phyloP scores from a whole-genome alignment of 2,797 vertebrate species.

The Echiichthys vipera region DNA sequence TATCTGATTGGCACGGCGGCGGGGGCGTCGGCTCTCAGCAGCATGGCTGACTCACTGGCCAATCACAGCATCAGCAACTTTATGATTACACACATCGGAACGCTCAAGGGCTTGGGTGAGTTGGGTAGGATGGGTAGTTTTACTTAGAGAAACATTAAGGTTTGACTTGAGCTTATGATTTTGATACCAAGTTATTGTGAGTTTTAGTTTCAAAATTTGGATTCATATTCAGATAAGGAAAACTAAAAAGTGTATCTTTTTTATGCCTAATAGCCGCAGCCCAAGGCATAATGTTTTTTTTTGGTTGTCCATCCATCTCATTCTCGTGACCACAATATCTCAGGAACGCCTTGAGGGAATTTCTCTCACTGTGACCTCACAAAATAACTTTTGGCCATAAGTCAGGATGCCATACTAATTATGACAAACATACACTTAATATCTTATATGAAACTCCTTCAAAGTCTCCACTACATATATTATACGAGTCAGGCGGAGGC shows the following conservation, averaged over 20 bases:
- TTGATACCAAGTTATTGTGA: not conserved
- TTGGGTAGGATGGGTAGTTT: not conserved
- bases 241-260: not conserved
- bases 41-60: slow-evolving; percentile 97
- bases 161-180: not conserved
- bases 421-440: too few relatives aligned
- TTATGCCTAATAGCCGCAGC: too few relatives aligned
- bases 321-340: too few relatives aligned
- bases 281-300: too few relatives aligned
- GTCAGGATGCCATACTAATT: too few relatives aligned
- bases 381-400: too few relatives aligned
- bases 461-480: too few relatives aligned
- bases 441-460: too few relatives aligned
- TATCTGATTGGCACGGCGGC: slow-evolving; percentile 98
- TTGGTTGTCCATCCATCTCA: too few relatives aligned
- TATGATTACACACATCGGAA: slow-evolving; percentile 92
- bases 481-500: too few relatives aligned
- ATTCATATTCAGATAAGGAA: not conserved
- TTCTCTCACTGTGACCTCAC: too few relatives aligned
- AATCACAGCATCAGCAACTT: slow-evolving; percentile 97
- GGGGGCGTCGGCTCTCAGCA: slow-evolving; percentile 96
- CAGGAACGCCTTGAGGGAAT: too few relatives aligned
- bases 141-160: not conserved
- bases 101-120: slow-evolving; percentile 92
- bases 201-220: not conserved